Evolutionary conservation across 2,888 invertebrate genomes (phyloP), one percentile per base, ranked within the genome.

Genomic region (Eristalinus sepulchralis): DNA sequence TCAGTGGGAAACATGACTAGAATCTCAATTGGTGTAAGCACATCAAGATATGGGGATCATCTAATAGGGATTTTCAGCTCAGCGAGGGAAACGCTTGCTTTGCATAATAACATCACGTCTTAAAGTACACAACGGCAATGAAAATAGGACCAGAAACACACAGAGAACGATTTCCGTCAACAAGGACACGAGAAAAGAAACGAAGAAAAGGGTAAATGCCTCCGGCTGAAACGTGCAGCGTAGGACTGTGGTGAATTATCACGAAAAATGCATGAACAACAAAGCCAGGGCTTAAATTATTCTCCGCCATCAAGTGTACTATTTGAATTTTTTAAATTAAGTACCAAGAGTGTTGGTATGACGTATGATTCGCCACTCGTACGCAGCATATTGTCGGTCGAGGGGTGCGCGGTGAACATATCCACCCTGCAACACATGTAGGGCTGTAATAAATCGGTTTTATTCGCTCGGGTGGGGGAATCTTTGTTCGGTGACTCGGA

Each of bases 71-170:
- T 86, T 86, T 86, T 78, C 86, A 78, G 86, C 83, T 86, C 86
- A 86, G 78, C 86, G 67, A 78, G 73, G 83, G 71, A 86, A 86
- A 83, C 78, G 86, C 82, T 83, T 83, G 86, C 83, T 86, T 86
- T 83, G 83, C 86, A 86, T 86, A 86, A 86, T 83, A 86, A 86
- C 86, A 83, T 86, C 86, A 86, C 86, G 86, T 86, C 83, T 86
- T 78, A 75, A 82, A 83, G 73, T 86, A 86, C 86, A 86, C 75
- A 75, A 60, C 71, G 82, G 64, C 85, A 82, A 83, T 86, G 78
- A 77, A 77, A 85, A 73, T 71, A 71, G 55, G 62, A 78, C 83
- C 70, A 71, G 71, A 27, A 72, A n/a, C 68, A 78, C 76, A 76
- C 63, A 75, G 63, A 62, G 86, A 63, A 78, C 70, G 78, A 83